These are phyloP conservation scores for Pavo muticus DNA, from an alignment of 2,113 vertebrate genomes.

Conservation along the genomic window DNA sequence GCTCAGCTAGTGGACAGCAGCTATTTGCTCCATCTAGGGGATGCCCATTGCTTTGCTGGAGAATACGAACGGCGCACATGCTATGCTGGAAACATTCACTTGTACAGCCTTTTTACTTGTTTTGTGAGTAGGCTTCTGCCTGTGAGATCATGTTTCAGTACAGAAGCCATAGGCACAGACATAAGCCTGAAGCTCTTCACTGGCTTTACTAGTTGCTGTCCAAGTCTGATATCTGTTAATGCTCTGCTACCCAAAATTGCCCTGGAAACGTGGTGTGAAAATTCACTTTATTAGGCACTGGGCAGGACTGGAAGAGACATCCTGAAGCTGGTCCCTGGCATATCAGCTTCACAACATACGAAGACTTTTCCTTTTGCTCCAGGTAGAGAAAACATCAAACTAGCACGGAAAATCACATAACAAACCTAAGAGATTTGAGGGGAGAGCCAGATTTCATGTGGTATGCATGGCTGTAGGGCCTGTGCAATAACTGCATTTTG, in stretches of 20 bases:
- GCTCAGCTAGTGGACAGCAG: background rate
- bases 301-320: background rate
- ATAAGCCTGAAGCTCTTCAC: background rate
- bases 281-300: background rate
- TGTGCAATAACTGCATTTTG: background rate
- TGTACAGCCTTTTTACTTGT: background rate
- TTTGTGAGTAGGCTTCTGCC: background rate
- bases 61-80: accelerated
- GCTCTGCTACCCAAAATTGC: background rate
- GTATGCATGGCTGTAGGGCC: background rate
- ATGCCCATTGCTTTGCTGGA: background rate
- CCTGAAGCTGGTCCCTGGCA: background rate
- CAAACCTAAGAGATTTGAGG: background rate
- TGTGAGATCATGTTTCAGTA: background rate
- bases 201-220: background rate
- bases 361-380: background rate
- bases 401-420: background rate
- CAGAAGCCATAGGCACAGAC: background rate
- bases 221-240: background rate
- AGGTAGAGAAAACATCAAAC: accelerated
- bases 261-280: background rate
- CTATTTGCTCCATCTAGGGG: background rate
- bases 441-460: background rate
- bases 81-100: background rate
- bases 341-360: background rate